phyloP scores from a whole-genome alignment of 2,797 vertebrate genomes.

The Setipinna tenuifilis region DNA sequence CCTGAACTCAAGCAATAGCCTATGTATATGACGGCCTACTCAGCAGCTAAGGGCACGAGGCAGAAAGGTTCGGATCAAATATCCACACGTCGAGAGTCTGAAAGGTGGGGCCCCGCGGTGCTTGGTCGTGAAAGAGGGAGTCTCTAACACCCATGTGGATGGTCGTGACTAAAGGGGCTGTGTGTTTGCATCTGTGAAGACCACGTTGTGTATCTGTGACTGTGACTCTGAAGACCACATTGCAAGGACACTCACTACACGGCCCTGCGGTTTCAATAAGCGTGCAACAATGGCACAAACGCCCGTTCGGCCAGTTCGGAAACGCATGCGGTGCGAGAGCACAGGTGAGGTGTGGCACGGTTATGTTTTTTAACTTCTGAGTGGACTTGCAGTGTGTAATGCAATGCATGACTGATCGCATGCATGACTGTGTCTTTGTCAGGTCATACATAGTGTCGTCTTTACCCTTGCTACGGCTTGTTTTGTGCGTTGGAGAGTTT shows the following conservation, averaged over 20 bases:
- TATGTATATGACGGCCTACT: background rate
- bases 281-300: slow-evolving; percentile 8
- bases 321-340: slow-evolving; percentile 59
- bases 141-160: background rate
- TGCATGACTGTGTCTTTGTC: background rate
- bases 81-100: background rate
- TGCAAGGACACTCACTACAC: background rate
- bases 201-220: background rate
- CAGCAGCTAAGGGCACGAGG: background rate
- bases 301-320: background rate
- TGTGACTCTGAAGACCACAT: background rate
- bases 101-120: background rate
- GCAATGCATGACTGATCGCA: background rate
- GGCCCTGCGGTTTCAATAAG: background rate
- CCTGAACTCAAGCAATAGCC: background rate
- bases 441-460: background rate
- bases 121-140: background rate
- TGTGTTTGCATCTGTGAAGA: background rate
- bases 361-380: slow-evolving; percentile 27
- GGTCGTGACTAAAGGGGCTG: background rate
- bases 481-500: background rate
- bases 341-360: slow-evolving; percentile 62
- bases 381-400: background rate
- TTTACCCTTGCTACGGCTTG: background rate
- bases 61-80: slow-evolving; percentile 20